Conservation (phyloP, 2,888 invertebrate genomes). For the Stenotaenia linearis region DNA sequence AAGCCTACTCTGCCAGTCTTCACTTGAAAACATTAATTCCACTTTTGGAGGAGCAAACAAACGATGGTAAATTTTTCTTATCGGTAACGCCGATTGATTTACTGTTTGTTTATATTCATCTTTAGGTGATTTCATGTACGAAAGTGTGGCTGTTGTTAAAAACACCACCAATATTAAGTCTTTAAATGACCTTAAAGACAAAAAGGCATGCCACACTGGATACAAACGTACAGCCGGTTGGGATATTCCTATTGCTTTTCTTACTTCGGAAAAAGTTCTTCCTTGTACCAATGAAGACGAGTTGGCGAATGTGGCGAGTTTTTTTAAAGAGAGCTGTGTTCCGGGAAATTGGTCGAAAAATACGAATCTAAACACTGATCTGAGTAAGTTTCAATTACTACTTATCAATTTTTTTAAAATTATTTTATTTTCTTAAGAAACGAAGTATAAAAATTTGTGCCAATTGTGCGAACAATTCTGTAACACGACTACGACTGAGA, state of each 20-base stretch:
- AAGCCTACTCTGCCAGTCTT: constrained; percentile 31
- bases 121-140: constrained; percentile 33
- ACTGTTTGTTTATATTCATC: no score
- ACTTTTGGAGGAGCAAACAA: constrained; percentile 4
- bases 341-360: constrained; percentile 79
- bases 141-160: constrained; percentile 59
- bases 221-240: constrained; percentile 61
- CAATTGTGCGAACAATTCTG: constrained; percentile 47
- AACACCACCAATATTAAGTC: constrained; percentile 55
- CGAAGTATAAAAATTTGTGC: constrained; percentile 40
- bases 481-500: constrained; percentile 58
- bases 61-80: not conserved
- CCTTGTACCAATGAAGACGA: constrained; percentile 52
- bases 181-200: constrained; percentile 62
- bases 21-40: constrained; percentile 19
- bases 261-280: constrained; percentile 31
- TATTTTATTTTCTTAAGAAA: constrained; percentile 52
- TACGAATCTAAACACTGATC: constrained; percentile 60
- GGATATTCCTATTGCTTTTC: constrained; percentile 48
- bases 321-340: constrained; percentile 77
- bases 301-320: constrained; percentile 67
- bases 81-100: no score
- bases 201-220: constrained; percentile 72
- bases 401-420: not conserved
- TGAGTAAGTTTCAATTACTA: constrained; percentile 57